These are phyloP conservation scores for Sus cebifrons DNA, from an alignment of 2,797 vertebrate species.

Conservation along the genomic window DNA sequence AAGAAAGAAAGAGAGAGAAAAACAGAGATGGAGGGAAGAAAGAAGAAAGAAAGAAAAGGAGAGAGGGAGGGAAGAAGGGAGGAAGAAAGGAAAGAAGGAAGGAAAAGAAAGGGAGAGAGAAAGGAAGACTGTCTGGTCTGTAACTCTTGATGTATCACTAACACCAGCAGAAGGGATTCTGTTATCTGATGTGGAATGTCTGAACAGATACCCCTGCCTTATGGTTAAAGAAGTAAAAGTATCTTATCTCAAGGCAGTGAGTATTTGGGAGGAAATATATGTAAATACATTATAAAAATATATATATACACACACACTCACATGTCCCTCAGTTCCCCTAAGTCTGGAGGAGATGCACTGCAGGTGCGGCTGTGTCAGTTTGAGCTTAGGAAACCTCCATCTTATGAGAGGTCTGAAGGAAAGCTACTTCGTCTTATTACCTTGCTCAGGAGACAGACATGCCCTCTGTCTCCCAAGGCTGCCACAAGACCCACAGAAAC, in stretches of 20 bases:
- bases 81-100: no score
- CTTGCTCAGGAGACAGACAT: background rate
- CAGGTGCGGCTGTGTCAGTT: background rate
- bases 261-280: background rate
- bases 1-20: no score
- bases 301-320: background rate
- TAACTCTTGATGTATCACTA: background rate
- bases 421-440: background rate
- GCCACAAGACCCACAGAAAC: background rate
- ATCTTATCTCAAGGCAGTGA: background rate
- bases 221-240: background rate
- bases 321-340: fast-evolving
- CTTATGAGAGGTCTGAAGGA: background rate
- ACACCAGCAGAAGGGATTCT: background rate
- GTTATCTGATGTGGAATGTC: background rate
- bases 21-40: no score
- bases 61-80: no score
- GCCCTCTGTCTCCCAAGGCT: background rate
- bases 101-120: no score
- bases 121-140: background rate
- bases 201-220: background rate
- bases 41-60: no score
- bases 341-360: no score
- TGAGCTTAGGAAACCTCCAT: background rate
- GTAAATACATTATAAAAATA: background rate